These are phyloP conservation scores for Centropristis striata DNA, from an alignment of 2,113 vertebrate species.

Conservation along the genomic window DNA sequence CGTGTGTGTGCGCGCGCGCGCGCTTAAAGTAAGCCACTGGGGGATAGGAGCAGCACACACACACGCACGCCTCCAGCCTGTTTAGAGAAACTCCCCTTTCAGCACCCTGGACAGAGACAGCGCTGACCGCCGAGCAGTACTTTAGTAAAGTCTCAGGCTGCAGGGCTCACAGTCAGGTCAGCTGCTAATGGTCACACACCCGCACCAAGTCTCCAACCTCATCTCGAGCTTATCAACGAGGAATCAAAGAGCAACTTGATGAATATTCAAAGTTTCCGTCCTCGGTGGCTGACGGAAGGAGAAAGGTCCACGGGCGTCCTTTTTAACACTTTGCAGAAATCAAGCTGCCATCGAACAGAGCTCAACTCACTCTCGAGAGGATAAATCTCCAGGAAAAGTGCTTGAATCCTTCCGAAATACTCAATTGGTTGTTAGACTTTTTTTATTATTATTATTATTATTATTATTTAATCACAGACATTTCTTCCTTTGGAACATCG, in stretches of 20 bases:
- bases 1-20: slow-evolving; percentile 24
- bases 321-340: slow-evolving; percentile 31
- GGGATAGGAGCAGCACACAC: slow-evolving; percentile 45
- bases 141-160: slow-evolving; percentile 61
- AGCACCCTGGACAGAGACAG: slow-evolving; percentile 88
- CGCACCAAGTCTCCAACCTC: slow-evolving; percentile 9
- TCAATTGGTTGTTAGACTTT: not conserved
- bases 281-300: slow-evolving; percentile 30
- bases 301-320: slow-evolving; percentile 23
- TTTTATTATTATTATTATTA: no score
- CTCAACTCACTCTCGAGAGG: slow-evolving; percentile 32
- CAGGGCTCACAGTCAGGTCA: slow-evolving; percentile 69
- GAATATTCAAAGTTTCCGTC: slow-evolving; percentile 62
- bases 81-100: slow-evolving; percentile 72
- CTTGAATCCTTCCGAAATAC: not conserved
- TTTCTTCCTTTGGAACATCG: slow-evolving; percentile 28
- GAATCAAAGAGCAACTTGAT: slow-evolving; percentile 70
- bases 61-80: slow-evolving; percentile 59
- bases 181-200: slow-evolving; percentile 67
- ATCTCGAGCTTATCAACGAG: slow-evolving; percentile 26
- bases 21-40: slow-evolving; percentile 39
- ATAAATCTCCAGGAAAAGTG: slow-evolving; percentile 43
- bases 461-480: not conserved
- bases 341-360: slow-evolving; percentile 14
- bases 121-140: slow-evolving; percentile 32